phyloP scores from a whole-genome alignment of 2,888 invertebrate genomes.

The Dendrolimus pini region DNA sequence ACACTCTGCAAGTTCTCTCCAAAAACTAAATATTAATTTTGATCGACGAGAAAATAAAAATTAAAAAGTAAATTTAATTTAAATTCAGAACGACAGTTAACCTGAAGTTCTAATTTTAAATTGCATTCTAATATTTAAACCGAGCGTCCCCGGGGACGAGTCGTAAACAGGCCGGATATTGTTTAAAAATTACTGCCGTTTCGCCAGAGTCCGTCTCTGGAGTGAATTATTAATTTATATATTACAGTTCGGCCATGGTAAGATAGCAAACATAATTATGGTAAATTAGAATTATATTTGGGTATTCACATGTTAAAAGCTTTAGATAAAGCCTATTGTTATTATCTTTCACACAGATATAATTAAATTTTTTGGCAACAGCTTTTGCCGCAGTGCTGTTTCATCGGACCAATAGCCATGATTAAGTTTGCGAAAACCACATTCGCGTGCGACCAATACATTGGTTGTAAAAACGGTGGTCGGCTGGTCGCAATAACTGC shows the following conservation, averaged over 20 bases:
- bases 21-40: too few species aligned
- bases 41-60: too few species aligned
- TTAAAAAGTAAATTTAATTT: background rate
- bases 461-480: background rate
- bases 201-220: background rate
- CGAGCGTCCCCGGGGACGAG: background rate
- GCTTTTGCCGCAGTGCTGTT: background rate
- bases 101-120: background rate
- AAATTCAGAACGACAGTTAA: background rate
- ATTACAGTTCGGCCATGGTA: background rate
- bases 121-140: background rate
- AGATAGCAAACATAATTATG: too few species aligned
- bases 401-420: background rate
- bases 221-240: background rate
- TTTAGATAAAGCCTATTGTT: too few species aligned
- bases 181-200: background rate
- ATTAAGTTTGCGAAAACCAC: background rate
- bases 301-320: too few species aligned
- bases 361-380: background rate
- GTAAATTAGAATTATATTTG: too few species aligned
- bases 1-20: too few species aligned
- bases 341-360: too few species aligned
- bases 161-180: background rate
- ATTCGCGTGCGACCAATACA: background rate
- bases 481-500: background rate